Evolutionary conservation across 2,797 vertebrate genomes (phyloP), one percentile per base, ranked within the genome.

Genomic region (Amphiprion clarkii): DNA sequence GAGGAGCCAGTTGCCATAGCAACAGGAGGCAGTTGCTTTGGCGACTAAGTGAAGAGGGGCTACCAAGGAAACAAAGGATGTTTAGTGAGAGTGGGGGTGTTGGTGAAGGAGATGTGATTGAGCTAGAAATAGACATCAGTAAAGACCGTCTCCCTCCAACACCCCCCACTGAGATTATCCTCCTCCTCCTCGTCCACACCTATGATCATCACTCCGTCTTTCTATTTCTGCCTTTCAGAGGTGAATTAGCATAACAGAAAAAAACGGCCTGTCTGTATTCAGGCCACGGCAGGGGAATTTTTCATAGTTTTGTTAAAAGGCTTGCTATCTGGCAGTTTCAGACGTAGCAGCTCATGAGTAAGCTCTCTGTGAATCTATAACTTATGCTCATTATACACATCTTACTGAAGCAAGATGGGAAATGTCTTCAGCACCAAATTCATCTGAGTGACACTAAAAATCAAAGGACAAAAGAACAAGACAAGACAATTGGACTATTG

Each of bases 21-120:
- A 92, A 93, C 89, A 88, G 84, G 90, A 94, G 84, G 92, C 74
- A 67, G 95, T 97, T 97, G 95, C 95, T 95, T 89, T 92, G 93
- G 96, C 90, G 90, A 91, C 91, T 87, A 92, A 82, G 77, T 87
- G 87, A 90, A 93, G 74, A 84, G 75, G 89, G 87, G 86, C 86
- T 91, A 83, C 75, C 74, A 70, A 82, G 89, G 92, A 89, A 95
- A 94, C 75, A 87, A 90, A 90, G 80, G 84, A 69, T 90, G 84
- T 84, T 88, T 87, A 87, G 84, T 33, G 27, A 68, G 23, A 82
- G 81, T 81, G 82, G 52, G 71, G 81, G 61, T 70, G 87, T 89
- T 63, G 67, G 66, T 56, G 79, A 76, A 68, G 46, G 70, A 90
- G 73, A 72, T 66, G 81, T 62, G 11, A 73, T 42, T 49, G 55